phyloP scores from a whole-genome alignment of 2,888 invertebrate genomes.

The Lutraria lutraria region DNA sequence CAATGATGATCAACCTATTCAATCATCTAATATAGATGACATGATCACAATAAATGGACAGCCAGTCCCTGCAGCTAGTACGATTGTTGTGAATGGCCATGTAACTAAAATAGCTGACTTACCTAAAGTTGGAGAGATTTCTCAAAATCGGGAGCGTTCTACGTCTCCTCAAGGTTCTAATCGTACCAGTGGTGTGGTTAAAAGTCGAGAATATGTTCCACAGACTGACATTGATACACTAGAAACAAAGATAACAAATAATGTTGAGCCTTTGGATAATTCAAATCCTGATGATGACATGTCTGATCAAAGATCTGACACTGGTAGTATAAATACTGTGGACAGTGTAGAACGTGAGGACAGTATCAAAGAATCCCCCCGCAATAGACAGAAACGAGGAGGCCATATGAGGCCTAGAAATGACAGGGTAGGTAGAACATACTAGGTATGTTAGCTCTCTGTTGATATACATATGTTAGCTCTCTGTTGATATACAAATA shows the following conservation, averaged over 20 bases:
- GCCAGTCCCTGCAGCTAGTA: conserved; percentile 74
- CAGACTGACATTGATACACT: conserved; percentile 83
- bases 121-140: conserved; percentile 28
- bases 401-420: conserved; percentile 74
- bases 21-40: conserved; percentile 64
- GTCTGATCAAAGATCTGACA: conserved; percentile 79
- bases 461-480: too few species aligned
- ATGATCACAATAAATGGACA: conserved; percentile 78
- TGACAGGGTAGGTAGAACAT: conserved; percentile 70
- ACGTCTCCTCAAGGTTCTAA: conserved; percentile 51
- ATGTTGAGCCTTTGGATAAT: conserved; percentile 72
- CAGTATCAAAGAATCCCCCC: conserved; percentile 49
- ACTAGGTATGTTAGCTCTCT: neutral
- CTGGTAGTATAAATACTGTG: conserved; percentile 80
- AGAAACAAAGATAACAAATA: conserved; percentile 77
- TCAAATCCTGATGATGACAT: conserved; percentile 79
- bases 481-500: too few species aligned
- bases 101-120: conserved; percentile 71
- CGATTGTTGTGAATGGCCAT: conserved; percentile 80
- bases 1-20: conserved; percentile 60
- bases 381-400: conserved; percentile 52
- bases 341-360: conserved; percentile 80
- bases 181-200: conserved; percentile 29
- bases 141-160: conserved; percentile 48
- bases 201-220: conserved; percentile 73